Evolutionary conservation across 2,888 invertebrate species (phyloP).

Genomic region (Myopa tessellatipennis): DNA sequence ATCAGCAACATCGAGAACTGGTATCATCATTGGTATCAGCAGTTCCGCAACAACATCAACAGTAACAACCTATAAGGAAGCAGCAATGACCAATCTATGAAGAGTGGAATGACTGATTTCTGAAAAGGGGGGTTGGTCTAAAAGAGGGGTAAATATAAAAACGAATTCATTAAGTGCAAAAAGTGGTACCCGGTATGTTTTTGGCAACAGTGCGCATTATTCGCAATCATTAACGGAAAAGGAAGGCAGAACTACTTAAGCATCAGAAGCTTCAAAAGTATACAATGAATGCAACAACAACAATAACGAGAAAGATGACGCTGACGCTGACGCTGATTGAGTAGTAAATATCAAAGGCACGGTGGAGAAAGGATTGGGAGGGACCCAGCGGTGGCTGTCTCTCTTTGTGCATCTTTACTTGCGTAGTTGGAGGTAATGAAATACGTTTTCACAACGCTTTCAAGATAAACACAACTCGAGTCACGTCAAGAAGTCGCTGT

Average conservation of each 20-base stretch:
- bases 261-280: not conserved
- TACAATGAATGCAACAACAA: not conserved
- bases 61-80: too few species aligned
- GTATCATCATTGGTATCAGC: too few species aligned
- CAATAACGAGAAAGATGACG: not conserved
- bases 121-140: too few species aligned
- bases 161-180: not conserved
- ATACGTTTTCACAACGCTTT: not conserved
- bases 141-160: not conserved
- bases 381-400: not conserved
- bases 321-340: not conserved
- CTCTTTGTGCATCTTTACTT: not conserved
- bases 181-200: not conserved
- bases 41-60: too few species aligned
- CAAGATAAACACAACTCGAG: not conserved
- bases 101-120: too few species aligned
- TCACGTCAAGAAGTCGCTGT: not conserved
- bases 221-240: conserved; percentile 19
- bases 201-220: conserved; percentile 4
- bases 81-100: too few species aligned
- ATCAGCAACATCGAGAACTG: too few species aligned
- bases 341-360: not conserved
- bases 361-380: not conserved
- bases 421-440: not conserved
- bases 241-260: not conserved